These are phyloP conservation scores for Norana najaformis DNA, from an alignment of 2,888 invertebrate species.

Conservation along the genomic window DNA sequence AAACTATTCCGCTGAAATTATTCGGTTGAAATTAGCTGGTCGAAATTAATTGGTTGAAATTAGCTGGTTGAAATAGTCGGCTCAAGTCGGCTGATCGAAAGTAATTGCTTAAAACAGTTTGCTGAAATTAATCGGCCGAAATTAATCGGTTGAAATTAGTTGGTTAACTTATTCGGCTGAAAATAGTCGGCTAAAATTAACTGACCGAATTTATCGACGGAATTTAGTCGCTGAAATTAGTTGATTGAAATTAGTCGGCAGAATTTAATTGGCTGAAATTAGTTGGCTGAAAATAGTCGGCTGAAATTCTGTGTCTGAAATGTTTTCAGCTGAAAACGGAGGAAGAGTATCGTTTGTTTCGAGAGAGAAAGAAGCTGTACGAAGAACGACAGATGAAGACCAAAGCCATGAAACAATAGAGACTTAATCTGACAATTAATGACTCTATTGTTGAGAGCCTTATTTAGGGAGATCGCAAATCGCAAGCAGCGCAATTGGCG, in stretches of 20 bases:
- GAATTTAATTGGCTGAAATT: no score
- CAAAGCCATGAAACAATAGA: background rate
- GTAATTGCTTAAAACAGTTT: no score
- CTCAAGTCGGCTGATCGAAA: background rate
- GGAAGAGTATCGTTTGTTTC: background rate
- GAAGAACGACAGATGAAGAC: background rate
- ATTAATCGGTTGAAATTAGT: background rate
- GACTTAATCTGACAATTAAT: background rate
- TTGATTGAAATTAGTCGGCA: background rate
- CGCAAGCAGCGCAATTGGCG: background rate
- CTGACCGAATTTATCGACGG: background rate
- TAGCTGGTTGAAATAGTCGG: background rate
- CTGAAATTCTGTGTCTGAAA: no score
- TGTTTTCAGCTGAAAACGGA: conserved; percentile 17
- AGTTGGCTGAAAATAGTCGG: background rate
- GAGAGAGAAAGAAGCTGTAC: background rate
- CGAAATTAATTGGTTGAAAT: background rate
- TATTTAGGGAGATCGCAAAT: background rate
- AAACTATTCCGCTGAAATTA: no score
- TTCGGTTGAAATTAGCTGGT: no score
- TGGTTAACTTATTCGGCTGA: background rate
- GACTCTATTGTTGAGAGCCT: background rate
- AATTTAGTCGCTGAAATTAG: no score
- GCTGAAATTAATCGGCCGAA: no score
- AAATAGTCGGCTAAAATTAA: background rate